Evolutionary conservation across 2,113 vertebrate genomes (phyloP), one percentile per base, ranked within the genome.

Genomic region (Eurypyga helias): DNA sequence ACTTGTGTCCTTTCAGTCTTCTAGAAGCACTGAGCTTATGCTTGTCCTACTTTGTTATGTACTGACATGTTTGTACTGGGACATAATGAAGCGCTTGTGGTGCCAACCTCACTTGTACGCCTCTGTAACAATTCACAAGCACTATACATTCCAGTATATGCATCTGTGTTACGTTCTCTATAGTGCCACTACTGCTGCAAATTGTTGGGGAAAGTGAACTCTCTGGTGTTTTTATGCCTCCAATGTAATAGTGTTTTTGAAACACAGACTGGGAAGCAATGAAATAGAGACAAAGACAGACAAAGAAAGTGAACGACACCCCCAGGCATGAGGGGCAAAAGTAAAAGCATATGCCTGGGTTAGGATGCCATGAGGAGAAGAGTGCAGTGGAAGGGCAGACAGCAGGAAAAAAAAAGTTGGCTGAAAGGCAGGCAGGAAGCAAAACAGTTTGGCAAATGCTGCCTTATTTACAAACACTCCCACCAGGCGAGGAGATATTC

Each of bases 391-490:
- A 70, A 96, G 89, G 70, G 93, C 83, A 96, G 89, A 62, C 73
- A 91, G 91, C 81, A 87, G 33, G 52, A 92, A 75, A 2, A 84
- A 96, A 38, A 38, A 82, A 93, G 48, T 1, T 79, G 83, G 94
- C 93, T 78, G 65, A 94, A 87, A 95, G 36, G 79, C 95, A 96
- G 90, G 33, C 66, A 91, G 80, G 73, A 96, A 96, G 81, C 81
- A 94, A 89, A 97, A 94, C 83, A 93, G 65, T 95, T 96, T 93
- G 80, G 73, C 87, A 96, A 96, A 94, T 4, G 45, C 77, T 76
- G 80, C 61, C 66, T 84, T 95, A 96, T 95, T 97, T 97, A 96
- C 86, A 97, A 97, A 95, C 86, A 92, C 94, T 97, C 92, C 94
- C 91, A 96, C 95, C 62, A 89, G 7, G 3, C 4, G 0, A 87